Base-by-base conservation (phyloP, 2,797 vertebrate genomes). In the Arremon aurantiirostris region DNA sequence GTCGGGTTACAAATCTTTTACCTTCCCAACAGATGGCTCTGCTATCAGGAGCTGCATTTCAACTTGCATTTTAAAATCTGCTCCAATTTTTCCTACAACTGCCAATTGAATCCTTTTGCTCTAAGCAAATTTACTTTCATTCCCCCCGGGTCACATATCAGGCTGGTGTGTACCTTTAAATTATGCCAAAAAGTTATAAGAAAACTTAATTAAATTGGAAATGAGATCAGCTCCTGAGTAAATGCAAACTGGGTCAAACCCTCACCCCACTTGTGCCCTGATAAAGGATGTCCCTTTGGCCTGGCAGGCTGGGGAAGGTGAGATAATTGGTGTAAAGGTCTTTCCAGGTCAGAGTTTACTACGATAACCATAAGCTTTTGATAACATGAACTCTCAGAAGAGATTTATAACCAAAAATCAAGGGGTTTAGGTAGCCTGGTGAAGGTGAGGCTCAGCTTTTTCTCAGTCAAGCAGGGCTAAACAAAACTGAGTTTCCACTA, bases 171-270 rank as follows among this genome's bases (percentile, higher is more conserved):
- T 44, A 80, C 39, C 71, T 91, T 77, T 42, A 88, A 90, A 55
- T 75, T 83, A 81, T 10, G 68, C 32, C 39, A 26, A 3, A 90
- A 93, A 93, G n/a, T 41, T 34, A 61, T 26, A 19, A 87, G 61
- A 75, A 79, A 93, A 65, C 50, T 70, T 79, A 87, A 91, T 89
- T 95, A 93, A 76, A 52, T 37, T 83, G 65, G 57, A 81, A 90
- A 95, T 56, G 16, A 93, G 42, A 87, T 86, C 50, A 72, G 47
- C 27, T 89, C 35, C 66, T 41, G 46, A 63, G 57, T 77, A 81
- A 87, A 73, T 46, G 56, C 44, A 55, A 90, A 82, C 30, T 66
- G 42, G 66, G 82, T 93, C 81, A 82, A 84, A 79, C 55, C n/a
- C 47, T 92, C 26, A 44, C 37, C 1, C 0, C 34, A 73, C 39